Evolutionary conservation across 2,113 vertebrate species (phyloP).

Genomic region (Seriola rivoliana): DNA sequence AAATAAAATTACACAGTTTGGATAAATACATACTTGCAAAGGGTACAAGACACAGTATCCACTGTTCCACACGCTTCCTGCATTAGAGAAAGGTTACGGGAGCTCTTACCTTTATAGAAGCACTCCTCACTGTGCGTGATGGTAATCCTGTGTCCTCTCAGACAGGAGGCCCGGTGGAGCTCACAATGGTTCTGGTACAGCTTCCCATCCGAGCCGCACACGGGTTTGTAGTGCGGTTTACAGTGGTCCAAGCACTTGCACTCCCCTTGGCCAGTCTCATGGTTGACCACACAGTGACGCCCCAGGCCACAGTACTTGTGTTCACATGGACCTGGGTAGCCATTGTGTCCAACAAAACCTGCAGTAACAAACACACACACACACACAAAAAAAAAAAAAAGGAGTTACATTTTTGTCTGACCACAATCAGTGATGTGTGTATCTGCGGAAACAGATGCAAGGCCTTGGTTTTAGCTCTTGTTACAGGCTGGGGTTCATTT

Average conservation of each 20-base stretch:
- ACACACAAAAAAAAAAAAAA: neutral
- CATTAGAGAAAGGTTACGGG: conserved; percentile 1
- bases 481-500: conserved; percentile 10
- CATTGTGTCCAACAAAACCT: conserved; percentile 84
- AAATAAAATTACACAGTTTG: neutral
- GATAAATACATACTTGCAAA: neutral
- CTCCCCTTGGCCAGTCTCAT: conserved; percentile 86
- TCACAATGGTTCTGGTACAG: conserved; percentile 97
- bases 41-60: neutral
- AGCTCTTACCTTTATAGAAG: conserved; percentile 93
- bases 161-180: conserved; percentile 93
- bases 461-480: neutral
- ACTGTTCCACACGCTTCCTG: conserved; percentile 6
- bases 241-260: conserved; percentile 92
- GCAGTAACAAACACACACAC: conserved; percentile 3
- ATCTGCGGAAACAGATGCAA: conserved; percentile 3
- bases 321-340: conserved; percentile 86
- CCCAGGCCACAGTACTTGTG: conserved; percentile 97
- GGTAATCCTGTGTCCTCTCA: conserved; percentile 89
- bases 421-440: neutral
- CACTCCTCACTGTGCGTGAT: conserved; percentile 95
- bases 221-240: conserved; percentile 93
- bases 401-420: neutral
- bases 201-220: conserved; percentile 95
- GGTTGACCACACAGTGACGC: conserved; percentile 88